Base-by-base conservation (phyloP, 2,113 vertebrate genomes). In the Okapia johnstoni region DNA sequence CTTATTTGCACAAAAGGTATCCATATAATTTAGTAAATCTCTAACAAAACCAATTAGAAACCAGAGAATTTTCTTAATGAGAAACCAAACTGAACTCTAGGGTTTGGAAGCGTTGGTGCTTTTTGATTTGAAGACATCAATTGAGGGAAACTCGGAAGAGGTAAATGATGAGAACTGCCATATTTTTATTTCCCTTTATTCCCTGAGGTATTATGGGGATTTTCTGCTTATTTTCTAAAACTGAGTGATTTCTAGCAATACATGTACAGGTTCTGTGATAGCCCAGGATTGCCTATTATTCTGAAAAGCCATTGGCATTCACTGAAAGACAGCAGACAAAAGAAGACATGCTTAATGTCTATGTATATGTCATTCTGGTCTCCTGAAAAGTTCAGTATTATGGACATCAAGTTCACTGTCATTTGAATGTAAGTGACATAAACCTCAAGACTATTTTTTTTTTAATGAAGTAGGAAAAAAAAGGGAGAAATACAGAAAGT, bases 291-390 rank as follows among this genome's bases (percentile, higher is more conserved):
- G 61, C 58, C 97, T 94, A 6, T 83, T 80, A 76, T 90, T 98
- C 96, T 97, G 96, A 92, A 95, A 97, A 97, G 93, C 81, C 93
- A 97, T 70, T 96, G 97, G 94, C 95, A 92, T 96, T 95, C 94
- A 79, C 57, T 85, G 77, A 91, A 93, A 97, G 96, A 85, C 50
- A 58, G 85, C 70, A 70, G 28, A 60, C 57, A 77, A 88, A 92
- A 90, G 93, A 54, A 73, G 90, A 93, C 61, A 33, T 23, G 25
- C 54, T 55, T 85, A 88, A 80, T 94, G 86, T 95, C 95, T 85
- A 66, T 91, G 93, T 61, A 76, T 77, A 48, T 93, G 85, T 86
- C 90, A 93, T 25, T 19, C 83, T 60, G 85, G 60, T 89, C 88
- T 96, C 92, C 94, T 76, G 77, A 87, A 96, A 97, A 88, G 52